Base-by-base conservation (phyloP, 1,140 invertebrate genomes). In the Trypoxylus dichotomus region DNA sequence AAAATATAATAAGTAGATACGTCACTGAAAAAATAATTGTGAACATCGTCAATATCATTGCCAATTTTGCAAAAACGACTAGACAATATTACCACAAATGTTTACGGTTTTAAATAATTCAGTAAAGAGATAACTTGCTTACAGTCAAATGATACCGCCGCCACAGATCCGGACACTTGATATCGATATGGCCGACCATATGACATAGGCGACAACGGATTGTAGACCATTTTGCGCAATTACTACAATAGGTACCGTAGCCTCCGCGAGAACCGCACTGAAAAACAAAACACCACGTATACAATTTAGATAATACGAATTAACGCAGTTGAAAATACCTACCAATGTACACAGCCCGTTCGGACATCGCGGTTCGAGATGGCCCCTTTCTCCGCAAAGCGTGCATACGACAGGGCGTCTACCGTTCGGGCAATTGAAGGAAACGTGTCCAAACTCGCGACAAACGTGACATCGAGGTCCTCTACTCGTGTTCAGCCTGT, bases 81-180 rank as follows among this genome's bases (percentile, higher is more conserved):
- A n/a, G n/a, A n/a, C n/a, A n/a, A n/a, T n/a, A n/a, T n/a, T n/a
- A n/a, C n/a, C n/a, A n/a, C n/a, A n/a, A n/a, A n/a, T n/a, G n/a
- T n/a, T n/a, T n/a, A n/a, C n/a, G n/a, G 2, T 54, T 21, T 10
- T 54, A 54, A n/a, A 10, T 2, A 21, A n/a, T n/a, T 2, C 13
- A 54, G 3, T 54, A 54, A 54, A 21, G 15, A 19, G 6, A 58
- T 5, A 8, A 0, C 47, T 11, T 68, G 83, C 84, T 89, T 87
- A 92, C 91, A 72, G 91, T 93, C 72, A 90, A 88, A 81, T 92
- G 91, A 85, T 91, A 93, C 47, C 90, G 87, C 71, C 92, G 88
- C 92, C 92, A 93, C 43, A 91, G 85, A 84, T 74, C 72, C 93
- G 92, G 92, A 82, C 92, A 93, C n/a, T 82, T 79, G 6, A 84